Base-by-base conservation (phyloP, 2,888 invertebrate species). In the Pomacea canaliculata region DNA sequence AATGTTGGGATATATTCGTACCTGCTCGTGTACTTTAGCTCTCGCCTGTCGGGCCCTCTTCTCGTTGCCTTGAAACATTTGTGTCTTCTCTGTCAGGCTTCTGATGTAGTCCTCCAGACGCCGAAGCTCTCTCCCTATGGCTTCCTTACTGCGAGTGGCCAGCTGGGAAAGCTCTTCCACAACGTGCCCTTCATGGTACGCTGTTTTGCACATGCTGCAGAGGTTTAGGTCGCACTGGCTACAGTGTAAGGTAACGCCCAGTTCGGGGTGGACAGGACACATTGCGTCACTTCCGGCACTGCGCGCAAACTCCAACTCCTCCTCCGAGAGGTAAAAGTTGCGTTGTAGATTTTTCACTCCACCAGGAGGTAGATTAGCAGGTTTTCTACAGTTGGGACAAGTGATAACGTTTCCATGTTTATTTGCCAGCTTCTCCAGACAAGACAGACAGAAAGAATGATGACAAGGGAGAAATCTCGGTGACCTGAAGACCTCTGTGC, bases 311-410 rank as follows among this genome's bases (percentile, higher is more conserved):
- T 73, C 73, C 59, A 66, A 67, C 13, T 66, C 73, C 7, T 73
- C 73, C 16, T 67, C 73, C 9, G 59, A 56, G 73, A 73, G 46
- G 73, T 73, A 73, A 9, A 68, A 65, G 48, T 73, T 56, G 7
- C 9, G 12, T 27, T 72, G 72, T 8, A 72, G 56, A 19, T 18
- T 66, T 5, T 13, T 23, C 12, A 49, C 72, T 37, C 72, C 72
- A 12, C 63, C 49, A 0, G 65, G 72, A 18, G 72, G 72, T 1
- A 72, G 51, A 5, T 12, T 1, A 13, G 66, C 56, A 19, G 37
- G 3, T 8, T 12, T 62, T 10, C 72, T 65, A 19, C 72, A 73
- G 12, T 49, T 18, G 1, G 72, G 72, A 56, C 72, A 73, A 0
- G 56, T 51, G 8, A 56, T 56, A 63, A n/a, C 19, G 27, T 23